Base-by-base conservation (phyloP, 2,113 vertebrate species). In the Emydura subglobosa region DNA sequence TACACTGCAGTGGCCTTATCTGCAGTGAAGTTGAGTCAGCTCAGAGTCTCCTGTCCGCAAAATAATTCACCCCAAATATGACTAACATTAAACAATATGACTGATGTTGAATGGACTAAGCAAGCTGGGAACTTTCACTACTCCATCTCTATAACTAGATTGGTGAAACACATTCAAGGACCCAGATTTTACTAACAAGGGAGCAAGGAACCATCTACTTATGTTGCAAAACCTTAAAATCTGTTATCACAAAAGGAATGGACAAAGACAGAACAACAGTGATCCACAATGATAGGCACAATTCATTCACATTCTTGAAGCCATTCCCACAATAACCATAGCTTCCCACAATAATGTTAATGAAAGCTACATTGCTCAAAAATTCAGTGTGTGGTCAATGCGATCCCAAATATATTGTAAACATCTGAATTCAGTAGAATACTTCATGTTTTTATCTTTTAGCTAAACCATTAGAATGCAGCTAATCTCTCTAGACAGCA, bases 341-440 rank as follows among this genome's bases (percentile, higher is more conserved):
- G 80, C 91, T 57, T 92, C 53, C 94, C 85, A 96, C 76, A 83
- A 93, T 94, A 94, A 89, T 61, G 54, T 74, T 80, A 89, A 93
- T 88, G 81, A 86, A 95, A 95, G 88, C 86, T 87, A 94, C 87
- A 47, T 55, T 5, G 65, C 95, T 80, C 88, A 94, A 86, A 92
- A 88, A 91, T 87, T 51, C 92, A 80, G 51, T 0, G 0, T 49
- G 68, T 87, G 88, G 81, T 87, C 86, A 79, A 11, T 29, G 78
- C 29, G 34, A 96, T 83, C 85, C 47, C 49, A 39, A 55, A 59
- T 89, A 13, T 29, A 78, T n/a, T 68, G 51, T 92, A 93, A 96
- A 94, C 94, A 89, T 94, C 94, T 72, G 93, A 91, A 82, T 17
- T n/a, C 81, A 92, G 22, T 27, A 82, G 31, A 92, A 27, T 13